A percentile compares a stretch with the other conserved stretches of the same genome.
Evolutionary conservation across 2,888 invertebrate species (phyloP).

Genomic region (Drosophila borealis): DNA sequence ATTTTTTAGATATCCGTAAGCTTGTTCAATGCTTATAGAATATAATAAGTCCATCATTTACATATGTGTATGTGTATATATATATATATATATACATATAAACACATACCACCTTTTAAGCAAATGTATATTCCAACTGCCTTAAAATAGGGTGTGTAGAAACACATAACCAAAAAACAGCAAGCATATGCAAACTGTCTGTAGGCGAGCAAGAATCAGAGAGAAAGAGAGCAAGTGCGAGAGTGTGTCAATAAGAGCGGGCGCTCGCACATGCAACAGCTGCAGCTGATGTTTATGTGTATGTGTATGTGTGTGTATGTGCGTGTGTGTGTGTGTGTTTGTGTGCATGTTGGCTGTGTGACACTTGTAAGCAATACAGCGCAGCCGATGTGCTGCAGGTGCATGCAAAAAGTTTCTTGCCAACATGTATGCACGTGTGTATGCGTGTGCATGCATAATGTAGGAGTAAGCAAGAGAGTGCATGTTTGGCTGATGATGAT

Average conservation of each 20-base stretch:
- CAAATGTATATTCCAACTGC: background rate
- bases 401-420: slow-evolving; percentile 23
- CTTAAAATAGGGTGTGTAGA: slow-evolving; percentile 20
- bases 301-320: slow-evolving; percentile 6
- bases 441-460: background rate
- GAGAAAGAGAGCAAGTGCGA: slow-evolving; percentile 13
- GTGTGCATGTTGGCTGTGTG: slow-evolving; percentile 24
- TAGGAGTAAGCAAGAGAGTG: slow-evolving; percentile 12
- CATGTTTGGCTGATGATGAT: slow-evolving; percentile 5
- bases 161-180: slow-evolving; percentile 17
- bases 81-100: background rate
- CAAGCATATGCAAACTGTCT: slow-evolving; percentile 11
- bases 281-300: slow-evolving; percentile 39
- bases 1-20: too few species aligned
- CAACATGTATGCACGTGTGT: slow-evolving; percentile 12
- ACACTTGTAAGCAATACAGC: slow-evolving; percentile 56
- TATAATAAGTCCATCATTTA: background rate
- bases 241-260: slow-evolving; percentile 34
- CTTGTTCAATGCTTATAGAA: background rate
- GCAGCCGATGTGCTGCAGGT: slow-evolving; percentile 26
- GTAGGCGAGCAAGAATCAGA: background rate
- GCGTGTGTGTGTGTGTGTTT: slow-evolving; percentile 14
- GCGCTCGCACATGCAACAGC: slow-evolving; percentile 48
- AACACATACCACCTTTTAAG: background rate
- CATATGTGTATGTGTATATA: background rate